Evolutionary conservation across 1,140 invertebrate genomes (phyloP).

Genomic region (Anagrus nilaparvatae): DNA sequence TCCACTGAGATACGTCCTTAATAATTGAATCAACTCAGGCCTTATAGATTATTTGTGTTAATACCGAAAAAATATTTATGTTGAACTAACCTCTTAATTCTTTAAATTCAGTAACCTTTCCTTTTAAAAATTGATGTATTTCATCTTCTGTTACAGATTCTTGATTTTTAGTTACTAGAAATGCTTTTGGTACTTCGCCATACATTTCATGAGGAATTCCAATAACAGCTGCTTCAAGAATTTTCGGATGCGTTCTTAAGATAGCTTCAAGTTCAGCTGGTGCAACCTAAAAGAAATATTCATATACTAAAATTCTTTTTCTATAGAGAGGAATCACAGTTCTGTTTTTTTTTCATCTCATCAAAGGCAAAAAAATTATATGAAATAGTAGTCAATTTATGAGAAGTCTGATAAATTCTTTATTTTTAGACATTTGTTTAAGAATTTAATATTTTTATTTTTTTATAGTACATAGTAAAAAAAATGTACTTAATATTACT

Average conservation of each 20-base stretch:
- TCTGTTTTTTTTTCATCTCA: no score
- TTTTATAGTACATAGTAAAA: constrained; percentile 2
- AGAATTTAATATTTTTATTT: no score
- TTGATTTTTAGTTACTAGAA: constrained; percentile 46
- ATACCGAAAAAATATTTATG: no score
- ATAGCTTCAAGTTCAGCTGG: constrained; percentile 81
- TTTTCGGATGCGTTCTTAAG: constrained; percentile 59
- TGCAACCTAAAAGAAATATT: constrained; percentile 51
- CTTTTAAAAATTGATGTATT: constrained; percentile 45
- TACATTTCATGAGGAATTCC: constrained; percentile 60
- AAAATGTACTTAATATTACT: background rate
- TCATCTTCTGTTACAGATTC: constrained; percentile 25
- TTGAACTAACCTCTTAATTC: constrained; percentile 39
- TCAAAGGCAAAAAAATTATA: no score
- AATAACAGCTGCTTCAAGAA: constrained; percentile 73
- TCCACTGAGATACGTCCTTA: no score
- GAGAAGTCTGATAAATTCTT: no score
- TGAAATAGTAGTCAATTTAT: no score
- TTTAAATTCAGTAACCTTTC: constrained; percentile 57
- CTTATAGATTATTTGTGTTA: no score
- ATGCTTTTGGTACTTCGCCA: constrained; percentile 71
- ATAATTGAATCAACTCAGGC: no score
- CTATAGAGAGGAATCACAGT: background rate
- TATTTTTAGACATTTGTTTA: no score
- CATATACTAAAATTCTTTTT: background rate